These are phyloP conservation scores for Eledona agricola DNA, from an alignment of 2,888 invertebrate species.

Conservation along the genomic window DNA sequence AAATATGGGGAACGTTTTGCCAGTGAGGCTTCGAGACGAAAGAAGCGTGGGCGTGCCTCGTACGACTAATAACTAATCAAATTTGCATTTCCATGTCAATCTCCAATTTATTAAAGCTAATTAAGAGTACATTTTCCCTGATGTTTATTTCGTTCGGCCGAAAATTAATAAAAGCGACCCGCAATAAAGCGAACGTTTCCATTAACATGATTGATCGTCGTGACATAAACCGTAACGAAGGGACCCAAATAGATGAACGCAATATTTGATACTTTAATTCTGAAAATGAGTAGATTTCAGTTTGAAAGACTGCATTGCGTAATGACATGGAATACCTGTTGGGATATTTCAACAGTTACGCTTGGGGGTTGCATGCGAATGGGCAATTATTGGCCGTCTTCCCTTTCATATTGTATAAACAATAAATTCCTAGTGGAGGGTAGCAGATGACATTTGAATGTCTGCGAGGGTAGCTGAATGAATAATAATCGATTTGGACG, in stretches of 20 bases:
- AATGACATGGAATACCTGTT: constrained; percentile 7
- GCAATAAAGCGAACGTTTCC: constrained; percentile 14
- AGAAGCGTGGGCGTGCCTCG: too few species aligned
- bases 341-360: constrained; percentile 13
- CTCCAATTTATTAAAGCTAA: too few species aligned
- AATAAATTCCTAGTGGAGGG: constrained; percentile 22
- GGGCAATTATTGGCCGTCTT: constrained; percentile 23
- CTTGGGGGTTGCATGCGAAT: constrained; percentile 21
- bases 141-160: not conserved
- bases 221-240: constrained; percentile 6
- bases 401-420: constrained; percentile 12
- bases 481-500: constrained; percentile 29
- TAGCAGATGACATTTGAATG: constrained; percentile 30
- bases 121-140: constrained; percentile 1
- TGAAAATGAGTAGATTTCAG: not conserved
- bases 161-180: constrained; percentile 4
- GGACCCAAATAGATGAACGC: constrained; percentile 2
- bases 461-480: constrained; percentile 24
- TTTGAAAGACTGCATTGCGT: not conserved
- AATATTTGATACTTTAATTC: not conserved
- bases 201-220: constrained; percentile 23
- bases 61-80: too few species aligned
- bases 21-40: too few species aligned
- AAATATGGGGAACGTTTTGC: too few species aligned
- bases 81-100: too few species aligned